Base-by-base conservation (phyloP, 30 jellyfish, hydroid and myxozoan genomes). In the Rhopilema esculentum region DNA sequence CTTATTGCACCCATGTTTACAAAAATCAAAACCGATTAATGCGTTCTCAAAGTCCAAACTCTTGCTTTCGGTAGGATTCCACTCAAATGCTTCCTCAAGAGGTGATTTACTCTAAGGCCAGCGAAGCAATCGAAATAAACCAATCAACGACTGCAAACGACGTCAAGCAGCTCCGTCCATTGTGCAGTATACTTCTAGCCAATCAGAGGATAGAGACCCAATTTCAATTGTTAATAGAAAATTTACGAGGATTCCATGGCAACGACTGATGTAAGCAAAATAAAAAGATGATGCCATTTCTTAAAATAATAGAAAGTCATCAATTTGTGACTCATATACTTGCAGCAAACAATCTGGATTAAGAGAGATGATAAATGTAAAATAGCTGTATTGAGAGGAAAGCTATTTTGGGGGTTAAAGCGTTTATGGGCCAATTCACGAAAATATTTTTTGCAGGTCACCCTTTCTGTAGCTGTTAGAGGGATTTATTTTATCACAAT, bases 1-100 rank as follows among this genome's bases (percentile, higher is more conserved):
- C 70, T 83, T 57, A 83, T 75, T 27, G 95, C 91, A 82, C 97
- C 77, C 97, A 90, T 90, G 67, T 26, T 70, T 64, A 28, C 53
- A 40, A 40, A 12, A 2, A 40, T 40, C 57, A 40, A 40, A 6
- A 40, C 6, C 6, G 57, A 40, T 12, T 40, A 2, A 12, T 6
- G 57, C 57, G 57, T 40, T 40, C 12, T 40, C 12, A 40, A 40
- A 6, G 9, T 40, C 12, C 6, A 2, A 6, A 2, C 57, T 12
- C 57, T 40, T 12, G 9, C 9, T 12, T 40, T 40, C 57, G 57
- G 57, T 40, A 40, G 6, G 12, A 40, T 12, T 40, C 57, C 12
- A 2, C 6, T 40, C 12, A n/a, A n/a, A n/a, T n/a, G n/a, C n/a
- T n/a, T n/a, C n/a, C n/a, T n/a, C n/a, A n/a, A n/a, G n/a, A n/a